Evolutionary conservation across 2,888 invertebrate genomes (phyloP).

Genomic region (Saturnia japonica): DNA sequence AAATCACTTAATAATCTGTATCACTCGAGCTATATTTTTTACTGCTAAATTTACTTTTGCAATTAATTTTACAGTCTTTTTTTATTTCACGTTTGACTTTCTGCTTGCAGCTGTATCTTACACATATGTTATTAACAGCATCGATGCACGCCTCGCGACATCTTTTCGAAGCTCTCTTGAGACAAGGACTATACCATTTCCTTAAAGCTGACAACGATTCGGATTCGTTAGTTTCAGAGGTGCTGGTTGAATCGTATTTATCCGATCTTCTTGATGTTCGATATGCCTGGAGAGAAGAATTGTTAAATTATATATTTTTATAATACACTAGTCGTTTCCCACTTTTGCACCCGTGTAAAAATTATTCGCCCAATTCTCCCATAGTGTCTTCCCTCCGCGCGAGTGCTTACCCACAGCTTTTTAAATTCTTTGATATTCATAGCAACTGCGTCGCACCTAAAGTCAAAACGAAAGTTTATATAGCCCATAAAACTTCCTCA

Average conservation of each 20-base stretch:
- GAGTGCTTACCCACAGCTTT: too few species aligned
- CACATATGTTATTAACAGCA: conserved; percentile 39
- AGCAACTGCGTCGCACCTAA: too few species aligned
- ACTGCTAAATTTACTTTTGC: conserved; percentile 35
- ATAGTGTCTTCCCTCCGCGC: too few species aligned
- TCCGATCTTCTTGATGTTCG: neutral
- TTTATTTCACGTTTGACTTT: conserved; percentile 42
- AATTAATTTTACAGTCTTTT: conserved; percentile 45
- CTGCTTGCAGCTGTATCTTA: conserved; percentile 36
- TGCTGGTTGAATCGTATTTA: neutral
- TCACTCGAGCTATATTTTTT: neutral
- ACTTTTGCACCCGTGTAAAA: too few species aligned
- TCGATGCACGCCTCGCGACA: conserved; percentile 44
- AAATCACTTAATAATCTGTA: neutral
- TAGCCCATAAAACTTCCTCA: too few species aligned
- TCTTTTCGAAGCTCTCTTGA: conserved; percentile 30
- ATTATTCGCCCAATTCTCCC: too few species aligned
- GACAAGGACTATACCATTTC: conserved; percentile 26
- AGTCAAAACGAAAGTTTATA: too few species aligned
- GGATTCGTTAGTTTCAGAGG: neutral
- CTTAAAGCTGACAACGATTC: conserved; percentile 20
- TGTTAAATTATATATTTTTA: neutral
- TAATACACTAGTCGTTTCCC: too few species aligned
- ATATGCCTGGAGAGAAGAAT: neutral
- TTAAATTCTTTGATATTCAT: too few species aligned